A percentile compares a stretch with the other conserved stretches of the same genome.
phyloP scores from a whole-genome alignment of 2,797 vertebrate genomes.

The Malurus splendens region DNA sequence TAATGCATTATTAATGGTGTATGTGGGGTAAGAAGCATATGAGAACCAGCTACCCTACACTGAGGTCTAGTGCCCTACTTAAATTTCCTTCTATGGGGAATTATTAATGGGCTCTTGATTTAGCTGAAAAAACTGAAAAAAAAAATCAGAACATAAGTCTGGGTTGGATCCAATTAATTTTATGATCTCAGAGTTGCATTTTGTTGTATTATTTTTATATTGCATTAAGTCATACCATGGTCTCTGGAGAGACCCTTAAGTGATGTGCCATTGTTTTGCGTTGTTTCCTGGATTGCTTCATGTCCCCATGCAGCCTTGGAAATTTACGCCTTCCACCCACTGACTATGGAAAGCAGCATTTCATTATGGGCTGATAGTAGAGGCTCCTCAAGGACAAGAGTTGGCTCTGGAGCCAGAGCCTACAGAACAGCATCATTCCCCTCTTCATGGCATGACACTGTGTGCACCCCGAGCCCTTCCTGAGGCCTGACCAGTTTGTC shows the following conservation, averaged over 20 bases:
- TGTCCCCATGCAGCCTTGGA: not conserved
- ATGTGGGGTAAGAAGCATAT: accelerated
- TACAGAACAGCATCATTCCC: not conserved
- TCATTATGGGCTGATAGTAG: not conserved
- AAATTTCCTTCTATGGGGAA: not conserved
- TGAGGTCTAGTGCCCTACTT: not conserved
- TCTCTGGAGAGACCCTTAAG: not conserved
- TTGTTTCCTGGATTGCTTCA: not conserved
- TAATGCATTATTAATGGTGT: not conserved
- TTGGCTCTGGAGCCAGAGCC: not conserved
- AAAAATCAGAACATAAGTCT: not conserved
- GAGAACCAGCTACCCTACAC: not conserved
- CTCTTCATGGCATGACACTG: not conserved
- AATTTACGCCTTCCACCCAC: not conserved
- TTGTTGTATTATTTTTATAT: not conserved
- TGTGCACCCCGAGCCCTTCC: not conserved
- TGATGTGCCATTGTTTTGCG: not conserved
- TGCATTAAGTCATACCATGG: not conserved
- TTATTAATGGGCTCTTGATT: not conserved
- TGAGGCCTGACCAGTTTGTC: not conserved
- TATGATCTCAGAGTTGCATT: not conserved
- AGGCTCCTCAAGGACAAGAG: not conserved
- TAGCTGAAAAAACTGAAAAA: not conserved
- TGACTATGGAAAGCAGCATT: not conserved
- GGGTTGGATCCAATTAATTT: not conserved